Evolutionary conservation across 2,888 invertebrate species (phyloP).

Genomic region (Megalurothrips usitatus): DNA sequence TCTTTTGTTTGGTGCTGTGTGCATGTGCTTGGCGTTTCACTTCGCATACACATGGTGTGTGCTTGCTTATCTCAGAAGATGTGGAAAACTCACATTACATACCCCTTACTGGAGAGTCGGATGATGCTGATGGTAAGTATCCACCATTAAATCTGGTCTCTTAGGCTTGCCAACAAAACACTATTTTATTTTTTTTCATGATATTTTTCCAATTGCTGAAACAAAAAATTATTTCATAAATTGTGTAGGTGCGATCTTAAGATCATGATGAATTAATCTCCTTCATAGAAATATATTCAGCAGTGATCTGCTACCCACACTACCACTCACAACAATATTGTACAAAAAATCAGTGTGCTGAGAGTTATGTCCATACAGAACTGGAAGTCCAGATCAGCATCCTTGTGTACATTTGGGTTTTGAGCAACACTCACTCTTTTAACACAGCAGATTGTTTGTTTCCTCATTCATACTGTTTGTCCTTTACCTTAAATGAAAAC

Average conservation of each 20-base stretch:
- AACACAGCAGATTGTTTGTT: too few species aligned
- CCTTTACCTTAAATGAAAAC: too few species aligned
- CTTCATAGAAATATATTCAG: constrained; percentile 2
- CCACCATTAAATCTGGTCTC: not conserved
- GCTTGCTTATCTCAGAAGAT: constrained; percentile 38
- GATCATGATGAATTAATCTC: constrained; percentile 2
- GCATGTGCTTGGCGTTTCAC: constrained; percentile 37
- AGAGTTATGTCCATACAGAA: not conserved
- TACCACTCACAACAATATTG: not conserved
- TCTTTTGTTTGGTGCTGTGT: constrained; percentile 33
- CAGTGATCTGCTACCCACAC: not conserved
- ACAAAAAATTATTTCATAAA: not conserved
- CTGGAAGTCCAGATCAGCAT: not conserved
- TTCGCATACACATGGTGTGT: constrained; percentile 28
- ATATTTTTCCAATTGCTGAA: constrained; percentile 17
- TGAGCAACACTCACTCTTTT: too few species aligned
- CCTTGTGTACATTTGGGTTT: not conserved
- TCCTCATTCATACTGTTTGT: too few species aligned
- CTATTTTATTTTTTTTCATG: not conserved
- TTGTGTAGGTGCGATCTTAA: not conserved
- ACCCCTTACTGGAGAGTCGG: constrained; percentile 39
- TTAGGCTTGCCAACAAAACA: not conserved
- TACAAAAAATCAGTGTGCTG: not conserved
- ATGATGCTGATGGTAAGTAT: constrained; percentile 40
- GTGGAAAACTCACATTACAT: constrained; percentile 40